These are phyloP conservation scores for Apamea epomidion DNA, from an alignment of 2,888 invertebrate species.

Conservation along the genomic window DNA sequence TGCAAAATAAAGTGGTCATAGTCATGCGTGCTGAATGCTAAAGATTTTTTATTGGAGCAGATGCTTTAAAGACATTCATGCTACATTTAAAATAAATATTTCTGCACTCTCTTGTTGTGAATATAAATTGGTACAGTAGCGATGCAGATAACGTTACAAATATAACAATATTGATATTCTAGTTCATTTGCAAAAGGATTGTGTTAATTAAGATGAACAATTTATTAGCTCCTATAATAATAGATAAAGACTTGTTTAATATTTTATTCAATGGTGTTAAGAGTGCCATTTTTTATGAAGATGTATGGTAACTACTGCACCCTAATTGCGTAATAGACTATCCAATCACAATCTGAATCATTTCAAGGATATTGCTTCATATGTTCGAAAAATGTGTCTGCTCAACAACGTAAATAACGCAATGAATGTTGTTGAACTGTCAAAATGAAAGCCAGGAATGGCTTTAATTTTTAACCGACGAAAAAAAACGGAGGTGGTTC, in stretches of 20 bases:
- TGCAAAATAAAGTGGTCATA: conserved; percentile 59
- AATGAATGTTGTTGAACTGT: neutral
- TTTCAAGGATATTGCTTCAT: neutral
- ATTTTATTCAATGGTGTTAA: neutral
- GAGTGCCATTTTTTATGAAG: neutral
- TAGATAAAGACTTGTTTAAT: neutral
- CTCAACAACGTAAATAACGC: neutral
- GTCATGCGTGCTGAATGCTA: conserved; percentile 56
- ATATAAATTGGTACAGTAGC: conserved; percentile 44
- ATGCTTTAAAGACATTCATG: conserved; percentile 35
- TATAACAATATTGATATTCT: conserved; percentile 36
- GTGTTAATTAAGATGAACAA: conserved; percentile 13
- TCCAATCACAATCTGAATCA: neutral
- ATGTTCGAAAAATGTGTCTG: neutral
- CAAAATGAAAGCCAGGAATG: too few relatives aligned
- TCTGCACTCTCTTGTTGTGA: conserved; percentile 38
- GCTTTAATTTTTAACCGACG: too few relatives aligned
- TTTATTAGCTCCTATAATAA: conserved; percentile 14
- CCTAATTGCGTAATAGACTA: neutral
- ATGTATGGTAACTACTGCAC: neutral
- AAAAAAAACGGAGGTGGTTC: too few relatives aligned
- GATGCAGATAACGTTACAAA: conserved; percentile 39
- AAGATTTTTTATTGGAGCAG: conserved; percentile 50
- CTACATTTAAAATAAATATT: conserved; percentile 53
- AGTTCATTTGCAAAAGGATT: conserved; percentile 15